Evolutionary conservation across 1,140 invertebrate species (phyloP).

Genomic region (Steinernema khuongi): DNA sequence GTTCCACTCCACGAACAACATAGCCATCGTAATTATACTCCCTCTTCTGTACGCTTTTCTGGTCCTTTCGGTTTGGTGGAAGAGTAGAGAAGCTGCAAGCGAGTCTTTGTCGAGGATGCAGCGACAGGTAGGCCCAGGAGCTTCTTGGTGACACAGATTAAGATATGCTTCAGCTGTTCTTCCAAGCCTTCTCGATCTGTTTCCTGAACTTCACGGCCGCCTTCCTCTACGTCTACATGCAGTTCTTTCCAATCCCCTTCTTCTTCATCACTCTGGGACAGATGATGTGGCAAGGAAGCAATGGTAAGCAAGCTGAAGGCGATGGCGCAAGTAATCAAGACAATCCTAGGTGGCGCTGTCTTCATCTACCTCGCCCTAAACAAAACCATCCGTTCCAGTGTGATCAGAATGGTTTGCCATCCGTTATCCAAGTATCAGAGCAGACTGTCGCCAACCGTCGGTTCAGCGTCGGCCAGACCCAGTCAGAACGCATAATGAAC

Average conservation of each 20-base stretch:
- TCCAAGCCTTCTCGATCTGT: constrained; percentile 29
- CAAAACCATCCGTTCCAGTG: not conserved
- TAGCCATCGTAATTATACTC: constrained; percentile 20
- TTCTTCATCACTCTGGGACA: constrained; percentile 20
- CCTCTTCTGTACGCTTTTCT: constrained; percentile 3
- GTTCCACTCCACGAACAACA: constrained; percentile 25
- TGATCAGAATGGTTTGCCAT: not conserved
- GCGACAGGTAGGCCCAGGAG: not conserved
- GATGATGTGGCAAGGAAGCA: constrained; percentile 55
- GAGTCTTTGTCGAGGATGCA: not conserved
- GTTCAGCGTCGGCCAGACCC: too few species aligned
- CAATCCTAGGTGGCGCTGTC: too few species aligned
- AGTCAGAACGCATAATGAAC: too few species aligned
- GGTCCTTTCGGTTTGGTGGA: not conserved
- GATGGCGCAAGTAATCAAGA: too few species aligned
- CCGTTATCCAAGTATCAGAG: too few species aligned
- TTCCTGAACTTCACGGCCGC: not conserved
- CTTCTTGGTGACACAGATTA: not conserved
- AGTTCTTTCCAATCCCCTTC: constrained; percentile 18
- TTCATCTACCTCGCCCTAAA: not conserved
- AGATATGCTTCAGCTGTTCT: constrained; percentile 8
- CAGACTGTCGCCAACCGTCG: too few species aligned
- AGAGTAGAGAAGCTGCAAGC: not conserved
- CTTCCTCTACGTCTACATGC: constrained; percentile 26
- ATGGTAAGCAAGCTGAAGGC: too few species aligned